Conservation (phyloP, 2,888 invertebrate species). For the Cosmorhoe ocellata region DNA sequence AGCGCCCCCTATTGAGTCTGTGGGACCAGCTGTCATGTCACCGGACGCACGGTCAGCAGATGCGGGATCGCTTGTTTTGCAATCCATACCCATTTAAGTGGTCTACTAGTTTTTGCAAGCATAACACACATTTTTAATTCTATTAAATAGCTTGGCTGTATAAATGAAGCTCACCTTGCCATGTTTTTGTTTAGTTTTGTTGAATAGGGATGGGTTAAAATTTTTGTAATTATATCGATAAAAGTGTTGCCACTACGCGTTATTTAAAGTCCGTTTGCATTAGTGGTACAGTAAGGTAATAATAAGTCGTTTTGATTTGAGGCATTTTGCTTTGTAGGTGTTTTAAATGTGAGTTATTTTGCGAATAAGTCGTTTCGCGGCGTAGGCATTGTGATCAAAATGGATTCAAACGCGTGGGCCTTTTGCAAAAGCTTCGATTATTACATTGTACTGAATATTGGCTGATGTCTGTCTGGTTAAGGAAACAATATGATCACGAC, state of each 20-base stretch:
- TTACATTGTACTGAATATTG: no score
- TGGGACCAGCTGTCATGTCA: slow-evolving; percentile 26
- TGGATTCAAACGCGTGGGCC: no score
- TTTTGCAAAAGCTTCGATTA: no score
- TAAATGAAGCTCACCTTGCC: slow-evolving; percentile 1
- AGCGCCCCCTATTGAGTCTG: neutral
- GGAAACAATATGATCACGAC: no score
- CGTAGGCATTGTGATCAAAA: no score
- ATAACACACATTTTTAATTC: slow-evolving; percentile 2
- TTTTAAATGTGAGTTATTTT: neutral
- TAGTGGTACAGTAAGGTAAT: no score
- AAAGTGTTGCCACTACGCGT: no score
- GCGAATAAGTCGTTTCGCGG: neutral
- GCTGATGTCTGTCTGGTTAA: no score
- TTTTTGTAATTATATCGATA: no score
- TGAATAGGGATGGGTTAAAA: slow-evolving; percentile 13
- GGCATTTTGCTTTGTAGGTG: neutral
- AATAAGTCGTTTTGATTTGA: no score
- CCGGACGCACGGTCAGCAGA: slow-evolving; percentile 33
- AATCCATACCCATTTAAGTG: slow-evolving; percentile 15
- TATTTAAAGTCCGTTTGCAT: no score
- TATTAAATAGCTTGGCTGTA: neutral
- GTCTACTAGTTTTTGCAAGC: slow-evolving; percentile 25
- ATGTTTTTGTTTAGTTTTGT: neutral
- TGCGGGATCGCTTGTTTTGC: slow-evolving; percentile 23